phyloP scores from a whole-genome alignment of 1,140 invertebrate genomes.

The Trichonephila clavata region DNA sequence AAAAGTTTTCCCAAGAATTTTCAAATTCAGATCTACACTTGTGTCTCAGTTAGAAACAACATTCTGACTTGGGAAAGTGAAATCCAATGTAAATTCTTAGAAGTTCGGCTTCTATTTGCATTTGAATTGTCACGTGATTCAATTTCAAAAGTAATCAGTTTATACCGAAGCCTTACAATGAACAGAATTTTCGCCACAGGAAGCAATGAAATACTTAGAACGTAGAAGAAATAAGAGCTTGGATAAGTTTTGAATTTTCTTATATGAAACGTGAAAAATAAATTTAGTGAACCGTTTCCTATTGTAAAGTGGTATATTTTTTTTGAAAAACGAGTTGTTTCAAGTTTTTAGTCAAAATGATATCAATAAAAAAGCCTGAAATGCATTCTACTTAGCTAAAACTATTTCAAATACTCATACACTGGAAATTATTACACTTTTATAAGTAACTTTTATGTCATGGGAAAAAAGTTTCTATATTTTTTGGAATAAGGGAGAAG shows the following conservation, averaged over 20 bases:
- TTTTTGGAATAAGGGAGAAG: too few relatives aligned
- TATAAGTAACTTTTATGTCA: too few relatives aligned
- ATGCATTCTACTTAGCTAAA: too few relatives aligned
- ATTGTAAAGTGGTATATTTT: too few relatives aligned
- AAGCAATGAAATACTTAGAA: background rate
- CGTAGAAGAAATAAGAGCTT: background rate
- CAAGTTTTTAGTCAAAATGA: too few relatives aligned
- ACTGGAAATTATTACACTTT: too few relatives aligned
- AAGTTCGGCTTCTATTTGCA: constrained; percentile 4
- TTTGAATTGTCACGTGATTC: constrained; percentile 3
- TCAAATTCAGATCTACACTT: background rate
- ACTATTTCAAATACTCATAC: too few relatives aligned
- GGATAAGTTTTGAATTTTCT: background rate
- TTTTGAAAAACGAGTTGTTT: too few relatives aligned
- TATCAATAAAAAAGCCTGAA: too few relatives aligned
- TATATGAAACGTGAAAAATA: background rate
- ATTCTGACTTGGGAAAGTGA: background rate
- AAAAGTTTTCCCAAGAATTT: background rate
- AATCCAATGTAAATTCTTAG: background rate
- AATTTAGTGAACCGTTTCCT: too few relatives aligned
- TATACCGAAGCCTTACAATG: background rate
- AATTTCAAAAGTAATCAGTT: constrained; percentile 24
- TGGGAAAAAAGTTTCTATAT: too few relatives aligned
- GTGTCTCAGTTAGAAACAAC: background rate
- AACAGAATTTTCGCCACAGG: background rate